Conservation (phyloP, 2,113 vertebrate genomes). For the Platysternon megacephalum region DNA sequence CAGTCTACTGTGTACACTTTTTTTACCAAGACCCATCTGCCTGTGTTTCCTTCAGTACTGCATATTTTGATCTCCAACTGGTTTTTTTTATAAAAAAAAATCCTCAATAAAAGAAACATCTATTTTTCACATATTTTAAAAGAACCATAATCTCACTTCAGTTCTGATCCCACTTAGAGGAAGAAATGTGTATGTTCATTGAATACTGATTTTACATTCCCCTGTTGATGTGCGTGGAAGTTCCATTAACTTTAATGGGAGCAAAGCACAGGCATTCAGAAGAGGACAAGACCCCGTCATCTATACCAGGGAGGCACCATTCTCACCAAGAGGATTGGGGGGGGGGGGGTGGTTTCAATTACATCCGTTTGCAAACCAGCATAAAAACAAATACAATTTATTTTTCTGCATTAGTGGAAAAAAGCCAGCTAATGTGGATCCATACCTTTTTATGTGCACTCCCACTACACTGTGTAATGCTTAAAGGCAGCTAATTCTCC, state of each 20-base stretch:
- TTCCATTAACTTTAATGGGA: neutral
- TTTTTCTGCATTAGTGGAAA: neutral
- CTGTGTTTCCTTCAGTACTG: neutral
- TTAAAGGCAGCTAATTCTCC: neutral
- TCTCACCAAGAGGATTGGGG: neutral
- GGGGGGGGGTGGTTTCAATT: too few relatives aligned
- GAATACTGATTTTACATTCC: neutral
- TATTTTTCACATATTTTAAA: neutral
- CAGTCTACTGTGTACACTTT: neutral
- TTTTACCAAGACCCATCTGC: conserved; percentile 10
- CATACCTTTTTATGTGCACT: neutral
- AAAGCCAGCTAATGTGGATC: neutral
- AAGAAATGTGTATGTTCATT: neutral
- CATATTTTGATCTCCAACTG: neutral
- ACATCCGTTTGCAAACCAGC: neutral
- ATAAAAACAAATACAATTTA: neutral
- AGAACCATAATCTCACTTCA: neutral
- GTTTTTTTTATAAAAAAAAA: neutral
- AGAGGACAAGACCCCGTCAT: neutral
- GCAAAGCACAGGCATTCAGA: neutral
- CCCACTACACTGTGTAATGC: neutral
- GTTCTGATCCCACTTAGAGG: neutral
- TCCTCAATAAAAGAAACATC: neutral
- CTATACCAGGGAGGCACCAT: neutral
- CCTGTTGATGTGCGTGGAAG: neutral